A percentile compares a stretch with the other conserved stretches of the same genome.
These are phyloP conservation scores for Bedellia somnulentella DNA, from an alignment of 2,888 invertebrate genomes.

Conservation along the genomic window DNA sequence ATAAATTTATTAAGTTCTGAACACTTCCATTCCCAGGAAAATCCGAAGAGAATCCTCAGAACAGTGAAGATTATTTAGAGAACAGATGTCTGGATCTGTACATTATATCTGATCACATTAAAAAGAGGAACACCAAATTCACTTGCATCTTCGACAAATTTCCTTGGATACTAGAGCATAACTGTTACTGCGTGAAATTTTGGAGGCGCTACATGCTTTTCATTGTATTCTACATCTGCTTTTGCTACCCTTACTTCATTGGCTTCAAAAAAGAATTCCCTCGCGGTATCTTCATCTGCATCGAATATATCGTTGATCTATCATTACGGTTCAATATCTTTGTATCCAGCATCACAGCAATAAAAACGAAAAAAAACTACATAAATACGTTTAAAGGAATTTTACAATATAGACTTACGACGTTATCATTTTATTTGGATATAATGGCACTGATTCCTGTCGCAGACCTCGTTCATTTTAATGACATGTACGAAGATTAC, in stretches of 20 bases:
- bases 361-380: constrained; percentile 42
- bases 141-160: constrained; percentile 36
- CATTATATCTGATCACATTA: constrained; percentile 44
- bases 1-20: too few species aligned
- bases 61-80: constrained; percentile 32
- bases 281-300: constrained; percentile 27
- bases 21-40: constrained; percentile 8
- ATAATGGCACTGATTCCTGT: constrained; percentile 47
- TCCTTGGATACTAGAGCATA: constrained; percentile 49
- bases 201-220: constrained; percentile 49
- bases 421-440: constrained; percentile 53
- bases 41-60: constrained; percentile 24
- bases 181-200: constrained; percentile 39
- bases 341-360: constrained; percentile 42
- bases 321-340: constrained; percentile 39
- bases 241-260: constrained; percentile 51
- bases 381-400: constrained; percentile 32
- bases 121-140: constrained; percentile 30
- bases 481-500: constrained; percentile 35
- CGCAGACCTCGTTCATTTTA: constrained; percentile 48
- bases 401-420: constrained; percentile 37
- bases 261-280: constrained; percentile 43
- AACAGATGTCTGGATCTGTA: constrained; percentile 43
- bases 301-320: constrained; percentile 35
- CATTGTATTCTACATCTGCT: constrained; percentile 36